Conservation (phyloP, 2,797 vertebrate species). For the Sarcophilus harrisii region DNA sequence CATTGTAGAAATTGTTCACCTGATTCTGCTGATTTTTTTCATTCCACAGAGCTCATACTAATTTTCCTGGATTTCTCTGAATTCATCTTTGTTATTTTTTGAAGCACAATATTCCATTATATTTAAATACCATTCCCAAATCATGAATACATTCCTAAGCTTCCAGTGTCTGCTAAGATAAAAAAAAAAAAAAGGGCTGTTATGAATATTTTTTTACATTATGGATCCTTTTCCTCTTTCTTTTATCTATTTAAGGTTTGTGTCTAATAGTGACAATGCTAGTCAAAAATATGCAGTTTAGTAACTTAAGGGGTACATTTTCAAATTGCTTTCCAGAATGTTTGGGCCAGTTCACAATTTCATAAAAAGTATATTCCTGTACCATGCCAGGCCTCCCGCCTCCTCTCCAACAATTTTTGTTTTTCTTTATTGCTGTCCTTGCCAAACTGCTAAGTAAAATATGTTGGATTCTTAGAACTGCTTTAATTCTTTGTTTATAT, state of each 20-base stretch:
- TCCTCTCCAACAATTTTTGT: not conserved
- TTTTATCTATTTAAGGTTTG: not conserved
- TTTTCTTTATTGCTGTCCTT: not conserved
- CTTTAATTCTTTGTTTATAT: not conserved
- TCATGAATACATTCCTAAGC: not conserved
- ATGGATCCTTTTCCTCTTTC: not conserved
- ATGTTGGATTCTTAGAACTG: not conserved
- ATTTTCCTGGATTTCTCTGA: not conserved
- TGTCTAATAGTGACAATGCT: not conserved
- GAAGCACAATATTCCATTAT: not conserved
- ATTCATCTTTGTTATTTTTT: not conserved
- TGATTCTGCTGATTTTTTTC: not conserved
- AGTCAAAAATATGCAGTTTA: not conserved
- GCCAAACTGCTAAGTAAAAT: not conserved
- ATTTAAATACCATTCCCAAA: not conserved
- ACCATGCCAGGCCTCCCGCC: not conserved
- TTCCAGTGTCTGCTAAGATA: not conserved
- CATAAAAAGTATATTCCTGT: not conserved
- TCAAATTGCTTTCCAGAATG: not conserved
- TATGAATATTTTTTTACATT: not conserved
- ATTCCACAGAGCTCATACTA: not conserved
- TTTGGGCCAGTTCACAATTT: not conserved
- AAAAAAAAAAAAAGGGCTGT: not conserved
- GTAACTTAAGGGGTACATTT: not conserved
- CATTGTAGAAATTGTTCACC: not conserved